Evolutionary conservation across 1,140 invertebrate genomes (phyloP), one percentile per base, ranked within the genome.

Genomic region (Pachyrhynchus sulphureomaculatus): DNA sequence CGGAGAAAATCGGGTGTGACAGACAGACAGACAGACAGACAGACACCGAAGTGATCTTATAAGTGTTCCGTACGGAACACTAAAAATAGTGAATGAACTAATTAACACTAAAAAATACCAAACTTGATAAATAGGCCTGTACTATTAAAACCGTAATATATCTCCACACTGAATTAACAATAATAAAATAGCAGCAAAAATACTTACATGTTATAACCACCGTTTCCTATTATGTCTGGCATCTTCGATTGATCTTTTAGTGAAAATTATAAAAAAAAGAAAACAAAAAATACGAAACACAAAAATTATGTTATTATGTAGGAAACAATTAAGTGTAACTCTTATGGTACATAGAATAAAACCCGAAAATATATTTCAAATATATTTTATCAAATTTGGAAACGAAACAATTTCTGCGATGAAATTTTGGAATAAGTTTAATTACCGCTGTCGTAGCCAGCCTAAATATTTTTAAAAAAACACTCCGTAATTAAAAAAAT

Each of bases 301-400:
- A 21, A 13, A n/a, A 4, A 33, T 20, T 20, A 47, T 21, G 1
- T 24, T 26, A 26, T 13, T 18, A 18, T 29, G 8, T 4, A 39
- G 2, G 9, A 6, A 18, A 3, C 9, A 23, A 52, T 69, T 70
- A 75, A 72, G 72, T 75, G 49, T 72, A 75, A 68, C 69, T 74
- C 64, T 74, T 75, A 58, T 74, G 73, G 67, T 74, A 75, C 70
- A 74, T 73, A 63, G 67, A 74, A 71, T 68, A 75, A 44, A 63
- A 74, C 4, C 72, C 73, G 61, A 74, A 75, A 64, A 75, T 73
- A 29, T 61, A 69, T 56, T 70, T 68, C 49, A 72, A 60, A 59
- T 72, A 69, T 23, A 72, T 70, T 66, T 69, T 66, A 49, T 69
- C 65, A 15, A 45, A 67, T 53, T 74, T 69, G 1, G 71, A 72